Evolutionary conservation across 2,888 invertebrate species (phyloP), one percentile per base, ranked within the genome.

Genomic region (Troides oblongomaculatus): DNA sequence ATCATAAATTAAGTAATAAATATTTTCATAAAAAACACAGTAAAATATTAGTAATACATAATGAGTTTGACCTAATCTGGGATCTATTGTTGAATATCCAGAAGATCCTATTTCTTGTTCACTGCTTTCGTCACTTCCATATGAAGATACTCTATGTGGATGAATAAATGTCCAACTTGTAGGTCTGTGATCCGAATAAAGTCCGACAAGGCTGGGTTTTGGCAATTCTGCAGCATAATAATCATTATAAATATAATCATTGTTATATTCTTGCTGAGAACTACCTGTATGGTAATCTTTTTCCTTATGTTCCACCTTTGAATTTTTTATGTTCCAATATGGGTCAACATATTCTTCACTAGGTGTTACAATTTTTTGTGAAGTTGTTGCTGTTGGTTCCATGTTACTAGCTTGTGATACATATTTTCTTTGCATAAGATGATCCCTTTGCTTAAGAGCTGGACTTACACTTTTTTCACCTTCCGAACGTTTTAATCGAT

Each of bases 271-370:
- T 25, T 66, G 50, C 12, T 70, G 53, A 23, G 63, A 63, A 23
- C 23, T 81, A 18, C 76, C 76, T 14, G 67, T 71, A 50, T 68
- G 39, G 46, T 73, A 71, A 63, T 72, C 73, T 60, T 66, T 36
- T 43, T 63, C 59, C 66, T 62, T 75, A 68, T 79, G 73, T 67
- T 81, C 78, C 25, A 82, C 78, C 68, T 85, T 85, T 5, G 77
- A 71, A 72, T 82, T 87, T 78, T 89, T 92, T 14, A 92, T 82
- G 76, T 92, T 92, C 84, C 84, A 88, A 72, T 92, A 92, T 1
- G 92, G 92, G 74, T 92, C 92, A 53, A 80, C 77, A 43, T 89
- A 77, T 64, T 84, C 85, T 21, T 75, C 74, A 25, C 87, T 80
- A 61, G 84, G 84, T 21, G 83, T 82, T 4, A 83, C 82, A 63